Base-by-base conservation (phyloP, 64 coral and sea anemone genomes). In the Catalaphyllia jardinei region DNA sequence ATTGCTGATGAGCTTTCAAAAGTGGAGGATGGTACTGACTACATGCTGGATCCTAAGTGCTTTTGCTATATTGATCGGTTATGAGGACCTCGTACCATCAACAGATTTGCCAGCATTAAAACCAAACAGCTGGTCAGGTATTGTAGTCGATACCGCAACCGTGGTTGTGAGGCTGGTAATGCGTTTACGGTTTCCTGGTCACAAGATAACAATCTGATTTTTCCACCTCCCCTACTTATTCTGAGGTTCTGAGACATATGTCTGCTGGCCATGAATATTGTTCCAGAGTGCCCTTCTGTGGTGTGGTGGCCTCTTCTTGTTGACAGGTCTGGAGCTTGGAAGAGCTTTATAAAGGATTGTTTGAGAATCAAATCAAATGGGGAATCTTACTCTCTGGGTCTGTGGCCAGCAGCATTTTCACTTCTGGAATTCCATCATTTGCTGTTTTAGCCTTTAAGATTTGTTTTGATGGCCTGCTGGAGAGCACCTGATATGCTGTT, bases 31-130 rank as follows among this genome's bases (percentile, higher is more conserved):
- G 30, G 52, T 33, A 74, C 85, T 27, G 79, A 91, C 60, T 91
- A 91, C 79, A 91, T 91, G 80, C 79, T 86, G 60, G 79, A 91
- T 50, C 79, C 89, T 75, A 33, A 79, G 35, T 91, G 71, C 79
- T 91, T 86, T 30, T n/a, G 62, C n/a, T 74, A 50, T 62, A 76
- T 78, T 38, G 72, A 78, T 24, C 13, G 60, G 28, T 15, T 73
- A 38, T 91, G 89, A 79, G 89, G 79, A 0, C 71, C 89, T 29
- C 89, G 73, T 35, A 80, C 69, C 33, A 79, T 91, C 28, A 50
- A 91, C 59, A 15, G 89, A 65, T 91, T 91, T 76, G 65, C 89
- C 31, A 82, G 77, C 60, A 33, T 91, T 29, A 72, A 57, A 19
- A 76, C 89, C 19, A 83, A n/a, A 33, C 89, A 91, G 31, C 77